phyloP scores from a whole-genome alignment of 2,888 invertebrate species.

The Aphodius sticticus region DNA sequence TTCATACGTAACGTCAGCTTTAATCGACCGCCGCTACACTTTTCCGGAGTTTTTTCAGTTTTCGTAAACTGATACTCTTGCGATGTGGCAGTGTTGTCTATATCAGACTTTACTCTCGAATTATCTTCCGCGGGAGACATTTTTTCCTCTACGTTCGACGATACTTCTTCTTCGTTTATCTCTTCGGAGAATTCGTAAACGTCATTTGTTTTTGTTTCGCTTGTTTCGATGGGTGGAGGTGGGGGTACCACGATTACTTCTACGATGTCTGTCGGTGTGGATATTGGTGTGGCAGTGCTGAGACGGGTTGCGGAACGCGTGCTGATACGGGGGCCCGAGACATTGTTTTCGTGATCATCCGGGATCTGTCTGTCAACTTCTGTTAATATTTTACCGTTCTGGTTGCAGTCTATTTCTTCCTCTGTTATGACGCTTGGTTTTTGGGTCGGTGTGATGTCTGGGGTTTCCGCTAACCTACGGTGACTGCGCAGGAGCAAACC shows the following conservation, averaged over 20 bases:
- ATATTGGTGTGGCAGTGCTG: constrained; percentile 8
- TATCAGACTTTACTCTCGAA: constrained; percentile 48
- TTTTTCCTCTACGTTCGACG: constrained; percentile 24
- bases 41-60: constrained; percentile 52
- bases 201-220: not conserved
- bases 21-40: constrained; percentile 61
- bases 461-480: constrained; percentile 17
- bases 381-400: constrained; percentile 44
- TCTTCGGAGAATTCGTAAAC: constrained; percentile 8
- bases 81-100: constrained; percentile 35
- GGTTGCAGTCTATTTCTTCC: constrained; percentile 44
- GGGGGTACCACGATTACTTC: constrained; percentile 5
- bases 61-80: constrained; percentile 21
- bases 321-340: not conserved
- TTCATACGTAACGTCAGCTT: constrained; percentile 88
- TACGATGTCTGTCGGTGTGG: not conserved
- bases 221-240: not conserved
- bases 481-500: constrained; percentile 9
- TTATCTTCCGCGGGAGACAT: constrained; percentile 32
- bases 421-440: not conserved
- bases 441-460: not conserved
- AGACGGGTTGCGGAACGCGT: constrained; percentile 10
- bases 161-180: not conserved
- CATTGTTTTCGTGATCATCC: not conserved
- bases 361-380: constrained; percentile 6